A percentile compares a stretch with the other conserved stretches of the same genome.
phyloP scores from a whole-genome alignment of 1,140 invertebrate genomes.

The Drosophila orosa region DNA sequence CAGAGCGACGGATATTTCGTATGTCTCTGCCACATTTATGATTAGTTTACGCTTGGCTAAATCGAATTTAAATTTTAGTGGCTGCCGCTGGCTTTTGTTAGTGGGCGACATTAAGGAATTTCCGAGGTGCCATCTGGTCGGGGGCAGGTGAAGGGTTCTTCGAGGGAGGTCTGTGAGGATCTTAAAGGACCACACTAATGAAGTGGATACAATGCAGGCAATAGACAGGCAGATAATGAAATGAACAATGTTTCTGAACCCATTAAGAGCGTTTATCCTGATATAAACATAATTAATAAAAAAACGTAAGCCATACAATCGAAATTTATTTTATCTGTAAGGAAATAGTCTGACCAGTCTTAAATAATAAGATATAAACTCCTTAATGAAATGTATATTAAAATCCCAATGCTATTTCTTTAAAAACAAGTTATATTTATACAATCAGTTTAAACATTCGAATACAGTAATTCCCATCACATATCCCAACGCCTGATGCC shows the following conservation, averaged over 20 bases:
- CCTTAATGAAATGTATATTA: no score
- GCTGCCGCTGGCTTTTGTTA: constrained; percentile 12
- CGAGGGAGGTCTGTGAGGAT: background rate
- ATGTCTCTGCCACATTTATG: constrained; percentile 59
- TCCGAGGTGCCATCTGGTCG: constrained; percentile 24
- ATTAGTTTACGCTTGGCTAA: constrained; percentile 72
- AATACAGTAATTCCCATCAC: constrained; percentile 16
- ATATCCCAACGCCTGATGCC: constrained; percentile 17
- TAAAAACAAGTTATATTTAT: background rate
- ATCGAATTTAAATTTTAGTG: constrained; percentile 49
- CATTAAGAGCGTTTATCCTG: background rate
- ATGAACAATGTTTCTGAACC: background rate
- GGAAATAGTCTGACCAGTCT: background rate
- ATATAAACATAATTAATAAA: background rate
- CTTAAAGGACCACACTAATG: constrained; percentile 2
- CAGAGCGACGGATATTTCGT: constrained; percentile 31
- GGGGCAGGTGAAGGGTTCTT: constrained; percentile 27
- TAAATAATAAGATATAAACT: no score
- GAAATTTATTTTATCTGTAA: background rate
- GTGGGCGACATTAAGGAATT: constrained; percentile 10
- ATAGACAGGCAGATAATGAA: background rate
- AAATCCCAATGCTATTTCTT: no score
- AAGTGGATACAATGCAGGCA: background rate
- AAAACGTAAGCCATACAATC: background rate
- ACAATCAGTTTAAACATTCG: background rate